Base-by-base conservation (phyloP, 2,888 invertebrate genomes). In the Drosophila histrio region DNA sequence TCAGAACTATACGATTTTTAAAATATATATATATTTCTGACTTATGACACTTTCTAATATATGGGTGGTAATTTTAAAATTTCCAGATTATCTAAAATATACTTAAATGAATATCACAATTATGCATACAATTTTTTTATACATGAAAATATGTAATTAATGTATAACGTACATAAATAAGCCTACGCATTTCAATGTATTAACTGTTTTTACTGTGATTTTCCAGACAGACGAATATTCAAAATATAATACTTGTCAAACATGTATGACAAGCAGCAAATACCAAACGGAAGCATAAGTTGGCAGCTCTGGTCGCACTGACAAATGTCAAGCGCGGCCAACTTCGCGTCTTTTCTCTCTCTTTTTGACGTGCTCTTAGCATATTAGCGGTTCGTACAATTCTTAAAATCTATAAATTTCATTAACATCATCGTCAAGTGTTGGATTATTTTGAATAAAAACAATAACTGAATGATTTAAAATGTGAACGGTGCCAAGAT, bases 341-440 rank as follows among this genome's bases (percentile, higher is more conserved):
- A 90, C 89, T 90, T 90, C 87, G 54, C 59, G 49, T 54, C 72
- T 59, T 62, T 74, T 77, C 77, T 84, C 89, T 89, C 90, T 90
- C 90, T 91, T 89, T 90, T 90, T 90, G 89, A 89, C 89, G 89
- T 90, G 89, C 89, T 85, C 87, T 80, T 85, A 81, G 81, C 80
- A 79, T 77, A 84, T 79, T 81, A 88, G 85, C 80, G 89, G 90
- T 90, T 80, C 83, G 90, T 90, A 83, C 76, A 75, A 54, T 73
- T 65, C 22, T 9, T 28, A 49, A 83, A 89, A 90, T 90, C 89
- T 52, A n/a, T 22, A 70, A 80, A 75, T 84, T 78, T 89, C 65
- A 68, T 26, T 46, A 63, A 59, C 89, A 90, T 90, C 90, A 66
- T 2, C 36, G 19, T 50, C 32, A 72, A 77, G 61, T 58, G 54